A percentile compares a stretch with the other conserved stretches of the same genome.
phyloP scores from a whole-genome alignment of 2,113 vertebrate species.

The Oreochromis niloticus region DNA sequence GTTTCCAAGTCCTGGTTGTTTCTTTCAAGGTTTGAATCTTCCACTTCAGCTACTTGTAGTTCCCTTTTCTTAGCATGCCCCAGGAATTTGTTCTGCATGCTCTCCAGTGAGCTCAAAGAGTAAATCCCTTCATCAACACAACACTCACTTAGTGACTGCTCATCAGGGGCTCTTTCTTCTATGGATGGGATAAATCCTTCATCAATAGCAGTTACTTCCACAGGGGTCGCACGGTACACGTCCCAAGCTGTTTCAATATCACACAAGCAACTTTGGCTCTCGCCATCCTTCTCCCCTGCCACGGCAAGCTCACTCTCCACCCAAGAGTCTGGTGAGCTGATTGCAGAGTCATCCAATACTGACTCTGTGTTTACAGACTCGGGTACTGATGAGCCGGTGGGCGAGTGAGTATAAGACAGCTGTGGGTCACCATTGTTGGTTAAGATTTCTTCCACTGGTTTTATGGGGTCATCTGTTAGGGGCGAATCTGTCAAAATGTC shows the following conservation, averaged over 20 bases:
- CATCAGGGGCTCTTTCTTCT: slow-evolving; percentile 31
- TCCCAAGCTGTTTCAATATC: slow-evolving; percentile 55
- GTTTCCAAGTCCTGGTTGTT: slow-evolving; percentile 29
- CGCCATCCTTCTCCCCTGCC: slow-evolving; percentile 28
- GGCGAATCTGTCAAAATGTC: slow-evolving; percentile 44
- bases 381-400: slow-evolving; percentile 22
- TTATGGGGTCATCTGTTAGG: background rate
- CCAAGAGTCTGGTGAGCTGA: slow-evolving; percentile 72
- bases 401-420: slow-evolving; percentile 42
- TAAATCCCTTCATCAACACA: slow-evolving; percentile 63
- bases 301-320: slow-evolving; percentile 40
- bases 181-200: slow-evolving; percentile 38
- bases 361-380: slow-evolving; percentile 38
- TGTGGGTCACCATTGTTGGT: slow-evolving; percentile 35
- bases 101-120: slow-evolving; percentile 61
- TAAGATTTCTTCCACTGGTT: slow-evolving; percentile 11
- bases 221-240: slow-evolving; percentile 31
- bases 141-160: slow-evolving; percentile 25
- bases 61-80: background rate
- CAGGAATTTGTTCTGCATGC: slow-evolving; percentile 26
- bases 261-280: slow-evolving; percentile 50
- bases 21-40: slow-evolving; percentile 34
- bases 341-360: slow-evolving; percentile 53
- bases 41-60: background rate
- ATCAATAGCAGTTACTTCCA: slow-evolving; percentile 39